These are phyloP conservation scores for Harpagifer antarcticus DNA, from an alignment of 2,797 vertebrate genomes.

Conservation along the genomic window DNA sequence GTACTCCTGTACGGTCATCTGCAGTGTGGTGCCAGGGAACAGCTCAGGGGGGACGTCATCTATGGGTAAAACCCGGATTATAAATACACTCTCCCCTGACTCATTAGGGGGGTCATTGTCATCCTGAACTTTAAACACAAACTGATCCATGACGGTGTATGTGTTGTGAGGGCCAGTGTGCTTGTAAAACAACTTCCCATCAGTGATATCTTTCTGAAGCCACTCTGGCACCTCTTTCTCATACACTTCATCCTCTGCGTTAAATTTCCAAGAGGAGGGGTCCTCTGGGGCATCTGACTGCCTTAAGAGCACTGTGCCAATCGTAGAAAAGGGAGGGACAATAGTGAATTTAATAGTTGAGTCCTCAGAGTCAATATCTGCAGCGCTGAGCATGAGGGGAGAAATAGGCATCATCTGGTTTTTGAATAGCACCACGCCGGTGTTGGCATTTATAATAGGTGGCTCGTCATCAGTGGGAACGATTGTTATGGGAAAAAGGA, in stretches of 20 bases:
- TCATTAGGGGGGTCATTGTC: conserved; percentile 95
- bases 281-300: conserved; percentile 89
- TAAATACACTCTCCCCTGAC: conserved; percentile 87
- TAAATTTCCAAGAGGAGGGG: conserved; percentile 89
- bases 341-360: conserved; percentile 90
- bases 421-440: conserved; percentile 91
- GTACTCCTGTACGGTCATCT: conserved; percentile 92
- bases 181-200: conserved; percentile 91
- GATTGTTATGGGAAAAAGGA: conserved; percentile 94
- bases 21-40: conserved; percentile 88
- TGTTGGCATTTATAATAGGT: conserved; percentile 93
- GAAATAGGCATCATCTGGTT: conserved; percentile 89
- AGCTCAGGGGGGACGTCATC: conserved; percentile 92
- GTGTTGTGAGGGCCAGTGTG: conserved; percentile 91
- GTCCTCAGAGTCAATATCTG: conserved; percentile 96
- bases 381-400: conserved; percentile 89
- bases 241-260: conserved; percentile 85
- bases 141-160: conserved; percentile 87
- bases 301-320: conserved; percentile 89
- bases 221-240: conserved; percentile 93
- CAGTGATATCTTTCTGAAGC: conserved; percentile 92
- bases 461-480: conserved; percentile 96
- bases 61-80: conserved; percentile 89
- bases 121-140: conserved; percentile 93
- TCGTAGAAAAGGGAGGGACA: conserved; percentile 80